phyloP scores from a whole-genome alignment of 2,113 vertebrate species.

The Natator depressus region DNA sequence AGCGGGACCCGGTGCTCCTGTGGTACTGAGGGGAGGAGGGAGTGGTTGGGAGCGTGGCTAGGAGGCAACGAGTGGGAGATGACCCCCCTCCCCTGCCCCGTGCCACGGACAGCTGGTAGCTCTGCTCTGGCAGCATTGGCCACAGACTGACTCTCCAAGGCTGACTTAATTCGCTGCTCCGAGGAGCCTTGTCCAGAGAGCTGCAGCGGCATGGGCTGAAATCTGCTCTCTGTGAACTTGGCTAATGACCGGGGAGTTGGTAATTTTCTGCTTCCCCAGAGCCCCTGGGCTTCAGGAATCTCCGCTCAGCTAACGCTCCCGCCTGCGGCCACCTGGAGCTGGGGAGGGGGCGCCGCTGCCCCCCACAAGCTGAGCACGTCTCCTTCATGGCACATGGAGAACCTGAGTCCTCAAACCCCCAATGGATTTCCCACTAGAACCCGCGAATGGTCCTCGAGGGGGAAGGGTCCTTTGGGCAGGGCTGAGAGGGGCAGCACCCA shows the following conservation, averaged over 20 bases:
- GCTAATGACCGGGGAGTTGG: slow-evolving; percentile 87
- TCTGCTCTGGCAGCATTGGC: slow-evolving; percentile 82
- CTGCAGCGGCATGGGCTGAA: slow-evolving; percentile 70
- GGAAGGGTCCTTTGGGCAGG: too few species aligned
- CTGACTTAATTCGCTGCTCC: slow-evolving; percentile 84
- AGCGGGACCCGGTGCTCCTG: too few species aligned
- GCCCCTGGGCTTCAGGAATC: background rate
- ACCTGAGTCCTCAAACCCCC: too few species aligned
- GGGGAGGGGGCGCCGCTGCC: too few species aligned
- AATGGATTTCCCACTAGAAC: too few species aligned
- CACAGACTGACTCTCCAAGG: slow-evolving; percentile 81
- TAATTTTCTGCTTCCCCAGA: slow-evolving; percentile 81
- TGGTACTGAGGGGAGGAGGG: too few species aligned
- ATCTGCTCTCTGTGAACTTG: slow-evolving; percentile 83
- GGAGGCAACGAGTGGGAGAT: background rate
- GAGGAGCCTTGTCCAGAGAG: slow-evolving; percentile 80
- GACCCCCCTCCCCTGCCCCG: too few species aligned
- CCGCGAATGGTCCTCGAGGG: too few species aligned
- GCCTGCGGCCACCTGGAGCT: background rate
- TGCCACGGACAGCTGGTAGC: slow-evolving; percentile 31
- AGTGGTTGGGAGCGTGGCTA: too few species aligned
- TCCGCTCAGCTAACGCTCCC: background rate
- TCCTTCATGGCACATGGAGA: too few species aligned
- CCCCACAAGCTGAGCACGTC: too few species aligned
- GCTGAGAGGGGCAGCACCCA: too few species aligned